Percentiles rank a stretch among this genome's conserved stretches.
These are phyloP conservation scores for Spilosoma lubricipeda DNA, from an alignment of 2,888 invertebrate species.

Conservation along the genomic window DNA sequence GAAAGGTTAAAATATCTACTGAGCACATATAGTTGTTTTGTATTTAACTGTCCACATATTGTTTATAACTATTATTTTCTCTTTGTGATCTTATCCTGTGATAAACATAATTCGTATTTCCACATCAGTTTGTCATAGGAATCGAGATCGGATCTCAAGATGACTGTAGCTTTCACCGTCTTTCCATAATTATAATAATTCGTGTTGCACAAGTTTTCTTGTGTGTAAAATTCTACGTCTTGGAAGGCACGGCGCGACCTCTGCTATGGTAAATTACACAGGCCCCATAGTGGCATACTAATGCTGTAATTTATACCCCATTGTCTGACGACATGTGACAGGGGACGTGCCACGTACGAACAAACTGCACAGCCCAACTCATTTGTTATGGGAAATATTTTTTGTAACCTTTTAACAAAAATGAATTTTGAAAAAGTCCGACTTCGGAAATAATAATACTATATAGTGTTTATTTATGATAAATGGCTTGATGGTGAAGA, in stretches of 20 bases:
- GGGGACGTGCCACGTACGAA: constrained; percentile 46
- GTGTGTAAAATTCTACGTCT: constrained; percentile 55
- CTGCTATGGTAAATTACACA: constrained; percentile 51
- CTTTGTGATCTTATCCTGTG: constrained; percentile 12
- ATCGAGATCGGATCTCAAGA: constrained; percentile 25
- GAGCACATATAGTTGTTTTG: neutral
- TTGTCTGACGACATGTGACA: constrained; percentile 63
- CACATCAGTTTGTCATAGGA: constrained; percentile 23
- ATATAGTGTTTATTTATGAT: neutral
- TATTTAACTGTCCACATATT: no score
- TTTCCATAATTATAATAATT: constrained; percentile 47
- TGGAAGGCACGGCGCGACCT: constrained; percentile 52
- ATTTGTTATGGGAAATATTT: constrained; percentile 34
- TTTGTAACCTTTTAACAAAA: neutral
- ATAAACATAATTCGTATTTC: constrained; percentile 17
- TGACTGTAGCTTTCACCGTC: constrained; percentile 20
- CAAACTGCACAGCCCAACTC: constrained; percentile 38
- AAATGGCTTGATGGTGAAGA: no score
- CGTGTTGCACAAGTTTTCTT: constrained; percentile 34
- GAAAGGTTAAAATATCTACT: neutral
- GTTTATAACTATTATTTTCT: neutral
- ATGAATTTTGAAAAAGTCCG: neutral
- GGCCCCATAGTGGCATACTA: constrained; percentile 49
- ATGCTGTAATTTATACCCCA: constrained; percentile 69
- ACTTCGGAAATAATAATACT: neutral